Conservation (phyloP, 2,888 invertebrate species). For the Liopterus haemorrhoidalis region DNA sequence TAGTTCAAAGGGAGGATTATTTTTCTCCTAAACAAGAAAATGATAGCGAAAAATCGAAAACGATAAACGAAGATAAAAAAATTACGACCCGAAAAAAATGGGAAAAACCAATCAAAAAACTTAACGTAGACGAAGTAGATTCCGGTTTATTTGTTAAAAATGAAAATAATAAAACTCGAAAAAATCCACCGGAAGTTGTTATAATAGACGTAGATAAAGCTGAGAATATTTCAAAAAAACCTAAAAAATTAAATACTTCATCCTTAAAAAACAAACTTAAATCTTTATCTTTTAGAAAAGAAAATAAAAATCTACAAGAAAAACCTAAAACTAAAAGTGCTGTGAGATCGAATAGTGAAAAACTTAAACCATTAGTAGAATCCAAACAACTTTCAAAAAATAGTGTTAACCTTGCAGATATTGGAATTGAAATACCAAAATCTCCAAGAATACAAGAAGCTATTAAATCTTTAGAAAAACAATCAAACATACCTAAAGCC, state of each 20-base stretch:
- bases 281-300: conserved; percentile 34
- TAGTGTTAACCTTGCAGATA: conserved; percentile 29
- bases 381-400: conserved; percentile 31
- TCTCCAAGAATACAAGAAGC: conserved; percentile 49
- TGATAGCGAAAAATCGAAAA: conserved; percentile 7
- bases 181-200: conserved; percentile 37
- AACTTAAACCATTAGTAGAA: conserved; percentile 31
- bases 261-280: conserved; percentile 25
- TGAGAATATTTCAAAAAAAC: conserved; percentile 40
- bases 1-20: conserved; percentile 63
- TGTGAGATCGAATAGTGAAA: conserved; percentile 39
- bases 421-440: conserved; percentile 32
- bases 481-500: conserved; percentile 26
- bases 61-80: conserved; percentile 32
- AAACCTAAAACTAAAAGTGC: conserved; percentile 24
- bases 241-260: conserved; percentile 27
- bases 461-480: conserved; percentile 49
- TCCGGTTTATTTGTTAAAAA: conserved; percentile 40
- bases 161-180: conserved; percentile 28
- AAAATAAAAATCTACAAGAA: conserved; percentile 27
- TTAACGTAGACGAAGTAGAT: conserved; percentile 41
- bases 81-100: conserved; percentile 26
- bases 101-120: conserved; percentile 41
- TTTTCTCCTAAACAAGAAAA: conserved; percentile 40
- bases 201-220: conserved; percentile 45